A percentile compares a stretch with the other conserved stretches of the same genome.
phyloP scores from a whole-genome alignment of 1,140 invertebrate genomes.

The Drosophila obscura region DNA sequence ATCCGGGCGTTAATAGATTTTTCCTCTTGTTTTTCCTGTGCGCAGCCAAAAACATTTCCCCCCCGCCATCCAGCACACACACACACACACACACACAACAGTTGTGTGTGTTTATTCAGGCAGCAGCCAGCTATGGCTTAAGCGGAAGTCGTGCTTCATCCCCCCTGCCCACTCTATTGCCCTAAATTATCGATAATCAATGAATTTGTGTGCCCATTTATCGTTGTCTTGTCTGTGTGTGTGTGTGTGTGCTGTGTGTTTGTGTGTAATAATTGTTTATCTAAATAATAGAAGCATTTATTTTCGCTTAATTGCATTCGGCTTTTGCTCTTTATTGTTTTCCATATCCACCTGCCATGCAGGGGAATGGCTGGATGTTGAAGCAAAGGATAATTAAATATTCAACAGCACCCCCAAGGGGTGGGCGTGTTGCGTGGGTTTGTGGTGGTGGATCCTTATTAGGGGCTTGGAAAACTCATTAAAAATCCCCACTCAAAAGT shows the following conservation, averaged over 20 bases:
- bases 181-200: slow-evolving; percentile 80
- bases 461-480: slow-evolving; percentile 48
- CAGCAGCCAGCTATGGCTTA: slow-evolving; percentile 55
- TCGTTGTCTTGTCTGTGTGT: slow-evolving; percentile 33
- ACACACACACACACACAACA: too few relatives aligned
- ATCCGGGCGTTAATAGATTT: slow-evolving; percentile 81
- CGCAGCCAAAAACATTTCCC: slow-evolving; percentile 40
- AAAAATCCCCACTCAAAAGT: slow-evolving; percentile 76
- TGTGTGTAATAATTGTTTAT: slow-evolving; percentile 62
- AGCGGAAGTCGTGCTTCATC: slow-evolving; percentile 15
- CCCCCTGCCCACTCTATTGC: slow-evolving; percentile 6
- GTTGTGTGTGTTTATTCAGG: slow-evolving; percentile 56
- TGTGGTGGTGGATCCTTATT: too few relatives aligned
- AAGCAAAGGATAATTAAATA: slow-evolving; percentile 67
- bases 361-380: too few relatives aligned
- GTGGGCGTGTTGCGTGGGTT: too few relatives aligned
- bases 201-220: slow-evolving; percentile 75
- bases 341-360: slow-evolving; percentile 12
- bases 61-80: neutral
- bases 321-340: slow-evolving; percentile 30
- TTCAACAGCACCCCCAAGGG: slow-evolving; percentile 17
- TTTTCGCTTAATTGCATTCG: slow-evolving; percentile 65
- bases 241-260: slow-evolving; percentile 13
- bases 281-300: slow-evolving; percentile 65
- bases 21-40: slow-evolving; percentile 62